Evolutionary conservation across 1,140 invertebrate genomes (phyloP).

Genomic region (Lepidotrigona ventralis): DNA sequence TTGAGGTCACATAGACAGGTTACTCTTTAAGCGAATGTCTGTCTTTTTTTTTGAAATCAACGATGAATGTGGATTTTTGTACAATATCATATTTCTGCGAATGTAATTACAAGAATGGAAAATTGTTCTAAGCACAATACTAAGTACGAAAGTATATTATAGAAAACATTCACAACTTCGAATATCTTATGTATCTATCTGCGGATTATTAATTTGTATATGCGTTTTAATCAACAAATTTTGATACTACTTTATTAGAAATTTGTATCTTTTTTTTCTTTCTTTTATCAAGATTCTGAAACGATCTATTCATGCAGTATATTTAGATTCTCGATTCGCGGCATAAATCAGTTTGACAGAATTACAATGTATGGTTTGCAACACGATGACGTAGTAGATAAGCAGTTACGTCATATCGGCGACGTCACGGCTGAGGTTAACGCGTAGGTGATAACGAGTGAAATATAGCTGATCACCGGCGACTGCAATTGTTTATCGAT

Average conservation of each 20-base stretch:
- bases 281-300: background rate
- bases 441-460: slow-evolving; percentile 14
- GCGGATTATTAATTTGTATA: background rate
- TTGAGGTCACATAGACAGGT: too few species aligned
- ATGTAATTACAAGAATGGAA: too few species aligned
- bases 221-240: background rate
- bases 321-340: background rate
- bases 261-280: background rate
- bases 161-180: too few species aligned
- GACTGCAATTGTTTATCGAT: slow-evolving; percentile 38
- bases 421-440: slow-evolving; percentile 14
- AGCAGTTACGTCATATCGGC: background rate
- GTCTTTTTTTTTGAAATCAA: background rate
- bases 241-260: too few species aligned
- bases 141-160: too few species aligned
- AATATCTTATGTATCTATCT: too few species aligned
- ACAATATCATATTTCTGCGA: background rate
- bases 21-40: too few species aligned
- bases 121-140: too few species aligned
- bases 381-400: slow-evolving; percentile 19
- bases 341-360: background rate
- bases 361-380: background rate
- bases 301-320: background rate
- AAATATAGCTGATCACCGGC: background rate
- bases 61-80: background rate